These are phyloP conservation scores for Bombus superbus DNA, from an alignment of 1,140 invertebrate species.

Conservation along the genomic window DNA sequence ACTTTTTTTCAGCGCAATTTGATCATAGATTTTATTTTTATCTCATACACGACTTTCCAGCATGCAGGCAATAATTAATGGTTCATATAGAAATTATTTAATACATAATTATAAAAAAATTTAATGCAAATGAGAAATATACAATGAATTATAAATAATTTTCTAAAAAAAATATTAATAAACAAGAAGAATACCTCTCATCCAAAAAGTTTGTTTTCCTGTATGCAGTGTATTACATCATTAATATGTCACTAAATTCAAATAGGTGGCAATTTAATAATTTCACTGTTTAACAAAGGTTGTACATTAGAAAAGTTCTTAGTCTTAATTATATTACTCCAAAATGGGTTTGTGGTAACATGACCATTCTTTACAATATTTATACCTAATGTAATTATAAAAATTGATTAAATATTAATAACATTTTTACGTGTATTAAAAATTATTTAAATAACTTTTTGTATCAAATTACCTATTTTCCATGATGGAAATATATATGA, in stretches of 20 bases:
- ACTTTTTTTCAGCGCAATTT: constrained; percentile 7
- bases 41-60: constrained; percentile 43
- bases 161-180: constrained; percentile 39
- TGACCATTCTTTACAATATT: constrained; percentile 64
- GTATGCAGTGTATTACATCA: background rate
- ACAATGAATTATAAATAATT: constrained; percentile 46
- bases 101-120: constrained; percentile 8
- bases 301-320: constrained; percentile 11
- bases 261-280: constrained; percentile 54
- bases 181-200: constrained; percentile 24
- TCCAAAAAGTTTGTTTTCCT: constrained; percentile 12
- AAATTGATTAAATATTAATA: constrained; percentile 31
- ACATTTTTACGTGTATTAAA: background rate
- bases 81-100: constrained; percentile 27
- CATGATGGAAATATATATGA: constrained; percentile 73
- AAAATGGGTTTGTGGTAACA: constrained; percentile 71
- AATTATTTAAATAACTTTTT: background rate
- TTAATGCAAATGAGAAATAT: constrained; percentile 18
- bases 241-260: constrained; percentile 26
- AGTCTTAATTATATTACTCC: constrained; percentile 61
- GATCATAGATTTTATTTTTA: constrained; percentile 33
- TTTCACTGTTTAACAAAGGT: constrained; percentile 35
- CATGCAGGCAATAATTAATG: constrained; percentile 45
- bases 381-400: constrained; percentile 56
- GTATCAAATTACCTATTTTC: constrained; percentile 73